Evolutionary conservation across 1,140 invertebrate genomes (phyloP), one percentile per base, ranked within the genome.

Genomic region (Drosophila athabasca): DNA sequence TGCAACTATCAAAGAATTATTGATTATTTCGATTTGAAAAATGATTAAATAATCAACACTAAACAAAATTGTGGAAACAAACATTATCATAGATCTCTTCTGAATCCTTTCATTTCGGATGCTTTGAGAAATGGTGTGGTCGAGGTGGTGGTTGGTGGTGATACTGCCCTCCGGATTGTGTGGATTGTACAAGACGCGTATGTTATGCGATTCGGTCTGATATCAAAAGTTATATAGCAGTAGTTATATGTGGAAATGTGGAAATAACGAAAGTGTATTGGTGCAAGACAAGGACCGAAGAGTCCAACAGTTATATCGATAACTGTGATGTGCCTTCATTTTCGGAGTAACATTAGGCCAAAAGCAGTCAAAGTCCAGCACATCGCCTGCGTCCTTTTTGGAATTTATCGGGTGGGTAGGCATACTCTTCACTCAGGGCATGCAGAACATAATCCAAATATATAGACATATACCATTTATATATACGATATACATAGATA

Each of bases 241-340:
- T 66, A 24, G 68, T 53, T 49, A 62, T 45, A 73, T 43, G 54
- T 45, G 72, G 72, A 50, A 26, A 17, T 71, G 67, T 61, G 67
- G 24, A 51, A 60, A 71, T 17, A 64, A 73, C 60, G 49, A 65
- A 43, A 72, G 44, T 49, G 53, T 41, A 31, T 61, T 8, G 19
- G 15, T 26, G 78, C 78, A 84, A 76, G 90, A 91, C 90, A 91
- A 91, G 90, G 90, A 91, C 90, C 87, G 79, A 91, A 90, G 73
- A 91, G 77, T 91, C 90, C 90, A 91, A 91, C 90, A 91, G 88
- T 83, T 84, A 60, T 46, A 8, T 52, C 50, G 17, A 45, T 59
- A 83, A 88, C 85, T 91, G 83, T 91, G 90, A 91, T 91, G 90
- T 90, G 76, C 74, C 69, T 45, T 44, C 62, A 57, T 22, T 51